Conservation (phyloP, 2,113 vertebrate species). For the Mola mola region DNA sequence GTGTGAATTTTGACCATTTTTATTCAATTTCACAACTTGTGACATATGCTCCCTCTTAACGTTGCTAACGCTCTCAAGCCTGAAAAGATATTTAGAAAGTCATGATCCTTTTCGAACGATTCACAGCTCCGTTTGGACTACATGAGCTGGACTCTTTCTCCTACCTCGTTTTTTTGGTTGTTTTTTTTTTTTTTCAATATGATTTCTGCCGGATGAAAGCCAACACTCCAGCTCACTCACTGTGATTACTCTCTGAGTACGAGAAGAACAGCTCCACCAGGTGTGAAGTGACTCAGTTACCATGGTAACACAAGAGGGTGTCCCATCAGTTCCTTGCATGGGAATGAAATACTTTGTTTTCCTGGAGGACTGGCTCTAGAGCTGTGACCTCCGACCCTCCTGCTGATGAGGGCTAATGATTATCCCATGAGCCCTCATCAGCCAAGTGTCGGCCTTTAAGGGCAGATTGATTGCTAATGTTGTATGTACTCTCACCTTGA, state of each 20-base stretch:
- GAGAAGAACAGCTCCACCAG: constrained; percentile 11
- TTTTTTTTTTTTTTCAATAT: constrained; percentile 1
- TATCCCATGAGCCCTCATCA: too few species aligned
- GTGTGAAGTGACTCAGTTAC: constrained; percentile 53
- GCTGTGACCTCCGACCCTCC: constrained; percentile 37
- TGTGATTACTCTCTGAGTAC: constrained; percentile 25
- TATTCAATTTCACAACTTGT: too few species aligned
- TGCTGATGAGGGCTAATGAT: constrained; percentile 30
- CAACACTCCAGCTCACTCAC: constrained; percentile 20
- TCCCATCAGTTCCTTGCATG: constrained; percentile 23
- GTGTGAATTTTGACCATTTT: too few species aligned
- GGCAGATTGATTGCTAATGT: too few species aligned
- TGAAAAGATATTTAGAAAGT: too few species aligned
- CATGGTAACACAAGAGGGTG: constrained; percentile 49
- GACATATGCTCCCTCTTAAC: too few species aligned
- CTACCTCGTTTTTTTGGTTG: too few species aligned
- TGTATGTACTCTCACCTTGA: background rate
- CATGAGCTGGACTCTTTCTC: background rate
- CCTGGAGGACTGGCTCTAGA: constrained; percentile 24
- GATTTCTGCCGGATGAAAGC: constrained; percentile 18
- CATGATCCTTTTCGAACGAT: background rate
- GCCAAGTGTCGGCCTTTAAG: too few species aligned
- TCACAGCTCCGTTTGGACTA: constrained; percentile 9
- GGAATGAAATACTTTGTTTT: constrained; percentile 39
- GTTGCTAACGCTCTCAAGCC: too few species aligned